phyloP scores from a whole-genome alignment of 2,888 invertebrate species.

The Diloba caeruleocephala region DNA sequence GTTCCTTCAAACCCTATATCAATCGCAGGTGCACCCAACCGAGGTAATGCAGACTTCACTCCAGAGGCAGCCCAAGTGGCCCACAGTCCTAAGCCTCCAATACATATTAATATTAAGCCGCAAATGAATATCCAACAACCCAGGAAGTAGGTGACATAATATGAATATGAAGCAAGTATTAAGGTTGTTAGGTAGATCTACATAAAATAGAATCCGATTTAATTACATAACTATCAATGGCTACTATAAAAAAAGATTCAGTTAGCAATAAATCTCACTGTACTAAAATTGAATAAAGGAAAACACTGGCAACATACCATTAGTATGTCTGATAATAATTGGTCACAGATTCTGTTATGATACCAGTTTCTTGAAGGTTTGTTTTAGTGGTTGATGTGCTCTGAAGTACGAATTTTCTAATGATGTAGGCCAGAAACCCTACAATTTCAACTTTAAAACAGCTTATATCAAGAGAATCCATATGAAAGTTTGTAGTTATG shows the following conservation, averaged over 20 bases:
- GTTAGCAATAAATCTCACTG: slow-evolving; percentile 1
- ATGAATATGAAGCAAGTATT: slow-evolving; percentile 30
- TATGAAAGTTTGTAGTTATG: too few species aligned
- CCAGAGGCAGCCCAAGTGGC: slow-evolving; percentile 96
- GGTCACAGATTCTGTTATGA: too few species aligned
- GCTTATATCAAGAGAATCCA: too few species aligned
- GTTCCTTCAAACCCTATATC: slow-evolving; percentile 93
- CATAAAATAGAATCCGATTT: slow-evolving; percentile 23
- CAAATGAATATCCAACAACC: slow-evolving; percentile 95
- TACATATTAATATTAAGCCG: slow-evolving; percentile 89
- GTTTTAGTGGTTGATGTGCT: too few species aligned
- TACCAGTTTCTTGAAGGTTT: too few species aligned
- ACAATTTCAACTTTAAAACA: too few species aligned
- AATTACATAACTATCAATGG: slow-evolving; percentile 6
- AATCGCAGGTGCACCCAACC: slow-evolving; percentile 94
- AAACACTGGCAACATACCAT: too few species aligned
- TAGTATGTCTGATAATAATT: too few species aligned
- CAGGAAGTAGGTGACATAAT: slow-evolving; percentile 91
- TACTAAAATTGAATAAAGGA: background rate
- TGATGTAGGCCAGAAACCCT: too few species aligned
- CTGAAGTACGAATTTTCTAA: too few species aligned
- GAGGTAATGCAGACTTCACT: slow-evolving; percentile 95
- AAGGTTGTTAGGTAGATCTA: slow-evolving; percentile 38
- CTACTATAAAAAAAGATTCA: slow-evolving; percentile 11
- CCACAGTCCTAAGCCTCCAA: slow-evolving; percentile 94